Conservation (phyloP, 1,140 invertebrate genomes). For the Eueides isabella region DNA sequence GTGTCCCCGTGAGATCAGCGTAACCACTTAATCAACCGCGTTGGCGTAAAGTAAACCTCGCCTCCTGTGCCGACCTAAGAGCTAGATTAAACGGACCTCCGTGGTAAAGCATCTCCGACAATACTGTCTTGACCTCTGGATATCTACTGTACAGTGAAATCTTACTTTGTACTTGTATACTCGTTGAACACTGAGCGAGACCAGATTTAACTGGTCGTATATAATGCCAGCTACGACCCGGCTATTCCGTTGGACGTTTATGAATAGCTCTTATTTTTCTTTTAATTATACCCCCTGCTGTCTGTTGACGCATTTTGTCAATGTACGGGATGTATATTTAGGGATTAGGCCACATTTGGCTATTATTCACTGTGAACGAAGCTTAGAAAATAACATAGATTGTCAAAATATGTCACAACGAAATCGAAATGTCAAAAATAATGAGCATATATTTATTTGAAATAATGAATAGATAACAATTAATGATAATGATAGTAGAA, state of each 20-base stretch:
- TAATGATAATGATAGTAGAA: too few species aligned
- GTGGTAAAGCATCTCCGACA: conserved; percentile 68
- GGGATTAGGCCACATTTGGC: neutral
- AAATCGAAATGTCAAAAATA: too few species aligned
- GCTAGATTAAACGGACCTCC: conserved; percentile 75
- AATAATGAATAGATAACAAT: too few species aligned
- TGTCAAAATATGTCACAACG: neutral
- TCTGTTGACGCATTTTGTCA: conserved; percentile 59
- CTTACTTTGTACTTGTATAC: conserved; percentile 28
- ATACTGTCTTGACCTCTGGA: conserved; percentile 47
- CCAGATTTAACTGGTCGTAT: conserved; percentile 53
- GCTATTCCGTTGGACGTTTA: conserved; percentile 75
- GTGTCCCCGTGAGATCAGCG: conserved; percentile 69
- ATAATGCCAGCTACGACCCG: conserved; percentile 67
- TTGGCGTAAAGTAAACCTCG: conserved; percentile 69
- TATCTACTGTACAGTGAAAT: conserved; percentile 16
- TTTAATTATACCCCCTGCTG: conserved; percentile 75
- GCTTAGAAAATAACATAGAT: neutral
- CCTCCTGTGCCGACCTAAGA: conserved; percentile 66
- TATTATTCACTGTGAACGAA: neutral
- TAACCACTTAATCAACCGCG: conserved; percentile 74
- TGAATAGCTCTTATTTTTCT: conserved; percentile 81
- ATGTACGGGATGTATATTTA: conserved; percentile 17
- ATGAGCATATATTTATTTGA: too few species aligned
- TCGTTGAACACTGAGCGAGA: conserved; percentile 32